phyloP scores from a whole-genome alignment of 2,113 vertebrate genomes.

The Rhinolophus sinicus region DNA sequence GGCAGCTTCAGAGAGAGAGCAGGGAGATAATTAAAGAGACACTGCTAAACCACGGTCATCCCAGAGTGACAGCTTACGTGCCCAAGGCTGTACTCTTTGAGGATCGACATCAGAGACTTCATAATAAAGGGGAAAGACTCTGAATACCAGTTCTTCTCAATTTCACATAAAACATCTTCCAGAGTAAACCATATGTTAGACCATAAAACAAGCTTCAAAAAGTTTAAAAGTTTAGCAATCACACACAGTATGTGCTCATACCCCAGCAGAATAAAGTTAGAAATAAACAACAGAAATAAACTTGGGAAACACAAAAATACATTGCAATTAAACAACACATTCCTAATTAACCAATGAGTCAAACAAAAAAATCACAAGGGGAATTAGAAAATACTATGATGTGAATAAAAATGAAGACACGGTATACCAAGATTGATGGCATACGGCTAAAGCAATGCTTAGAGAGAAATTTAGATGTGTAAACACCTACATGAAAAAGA shows the following conservation, averaged over 20 bases:
- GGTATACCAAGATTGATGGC: neutral
- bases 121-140: neutral
- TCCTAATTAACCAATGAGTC: neutral
- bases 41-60: neutral
- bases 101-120: neutral
- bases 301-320: neutral
- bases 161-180: neutral
- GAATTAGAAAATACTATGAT: neutral
- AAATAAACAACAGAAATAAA: neutral
- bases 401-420: neutral
- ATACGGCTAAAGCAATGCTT: neutral
- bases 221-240: neutral
- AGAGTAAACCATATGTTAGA: neutral
- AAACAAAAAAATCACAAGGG: neutral
- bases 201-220: neutral
- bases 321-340: neutral
- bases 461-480: neutral
- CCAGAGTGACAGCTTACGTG: neutral
- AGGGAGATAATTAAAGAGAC: neutral
- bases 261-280: neutral
- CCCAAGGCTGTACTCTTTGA: neutral
- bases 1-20: neutral
- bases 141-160: neutral
- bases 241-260: neutral
- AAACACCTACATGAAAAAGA: neutral